Percentiles rank a stretch among this genome's conserved stretches.
These are phyloP conservation scores for Fabriciana adippe DNA, from an alignment of 2,888 invertebrate species.

Conservation along the genomic window DNA sequence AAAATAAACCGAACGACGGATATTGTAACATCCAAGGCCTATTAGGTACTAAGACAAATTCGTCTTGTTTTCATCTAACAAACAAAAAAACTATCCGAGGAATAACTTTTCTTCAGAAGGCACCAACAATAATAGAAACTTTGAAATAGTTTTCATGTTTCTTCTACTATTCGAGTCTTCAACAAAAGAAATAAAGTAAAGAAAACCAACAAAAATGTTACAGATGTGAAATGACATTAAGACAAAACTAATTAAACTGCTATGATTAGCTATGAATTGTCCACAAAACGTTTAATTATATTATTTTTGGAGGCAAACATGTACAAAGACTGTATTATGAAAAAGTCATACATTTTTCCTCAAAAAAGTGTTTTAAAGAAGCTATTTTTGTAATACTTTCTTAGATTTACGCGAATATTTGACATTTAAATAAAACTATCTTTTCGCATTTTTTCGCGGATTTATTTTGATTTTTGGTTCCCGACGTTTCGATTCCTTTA, in stretches of 20 bases:
- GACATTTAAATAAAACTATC: too few species aligned
- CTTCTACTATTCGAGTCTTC: constrained; percentile 14
- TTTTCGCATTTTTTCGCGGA: too few species aligned
- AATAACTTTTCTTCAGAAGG: constrained; percentile 24
- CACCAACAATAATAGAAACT: constrained; percentile 23
- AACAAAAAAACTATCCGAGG: constrained; percentile 22
- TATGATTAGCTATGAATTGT: background rate
- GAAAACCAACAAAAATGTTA: background rate
- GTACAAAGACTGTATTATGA: too few species aligned
- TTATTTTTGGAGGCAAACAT: too few species aligned
- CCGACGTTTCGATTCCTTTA: too few species aligned
- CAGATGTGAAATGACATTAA: background rate
- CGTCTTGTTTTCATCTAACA: constrained; percentile 34
- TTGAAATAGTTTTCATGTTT: constrained; percentile 19
- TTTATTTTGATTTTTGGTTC: too few species aligned
- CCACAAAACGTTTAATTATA: too few species aligned
- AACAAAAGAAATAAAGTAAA: constrained; percentile 17
- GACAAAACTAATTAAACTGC: constrained; percentile 4
- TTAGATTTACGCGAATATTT: too few species aligned
- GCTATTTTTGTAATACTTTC: too few species aligned
- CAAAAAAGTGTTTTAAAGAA: too few species aligned
- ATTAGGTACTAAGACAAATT: constrained; percentile 44
- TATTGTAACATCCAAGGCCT: constrained; percentile 45
- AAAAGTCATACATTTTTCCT: too few species aligned
- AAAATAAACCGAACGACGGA: constrained; percentile 28